Conservation (phyloP, 2,888 invertebrate genomes). For the Drosophila atripex region DNA sequence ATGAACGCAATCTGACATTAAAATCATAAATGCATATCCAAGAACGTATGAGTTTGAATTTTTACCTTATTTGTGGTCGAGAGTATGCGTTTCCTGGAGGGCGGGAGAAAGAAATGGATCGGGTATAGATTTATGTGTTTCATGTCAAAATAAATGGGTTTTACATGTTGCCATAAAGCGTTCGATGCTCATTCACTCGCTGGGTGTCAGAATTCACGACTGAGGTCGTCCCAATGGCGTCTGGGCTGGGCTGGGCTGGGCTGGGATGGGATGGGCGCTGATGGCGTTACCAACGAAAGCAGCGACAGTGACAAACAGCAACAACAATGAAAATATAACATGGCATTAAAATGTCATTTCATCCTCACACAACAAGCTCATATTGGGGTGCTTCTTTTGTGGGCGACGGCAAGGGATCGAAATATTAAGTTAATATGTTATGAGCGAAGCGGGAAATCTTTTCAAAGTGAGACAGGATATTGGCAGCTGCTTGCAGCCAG, state of each 20-base stretch:
- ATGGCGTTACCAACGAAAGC: slow-evolving; percentile 1
- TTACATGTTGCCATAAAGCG: slow-evolving; percentile 67
- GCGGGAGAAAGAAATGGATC: slow-evolving; percentile 65
- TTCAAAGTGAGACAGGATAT: slow-evolving; percentile 51
- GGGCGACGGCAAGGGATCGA: slow-evolving; percentile 9
- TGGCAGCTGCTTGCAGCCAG: slow-evolving; percentile 41
- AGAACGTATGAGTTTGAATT: slow-evolving; percentile 67
- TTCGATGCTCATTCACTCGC: slow-evolving; percentile 29
- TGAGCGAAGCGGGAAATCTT: slow-evolving; percentile 38
- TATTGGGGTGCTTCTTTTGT: slow-evolving; percentile 33
- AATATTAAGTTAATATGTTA: slow-evolving; percentile 58
- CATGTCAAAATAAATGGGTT: slow-evolving; percentile 80
- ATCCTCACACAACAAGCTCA: slow-evolving; percentile 56
- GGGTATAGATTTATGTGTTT: slow-evolving; percentile 75
- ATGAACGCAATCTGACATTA: slow-evolving; percentile 43
- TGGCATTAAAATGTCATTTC: slow-evolving; percentile 75
- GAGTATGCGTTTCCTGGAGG: slow-evolving; percentile 11
- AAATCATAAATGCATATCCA: slow-evolving; percentile 42
- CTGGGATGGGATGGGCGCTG: slow-evolving; percentile 1
- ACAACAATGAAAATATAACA: slow-evolving; percentile 71
- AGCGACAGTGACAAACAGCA: slow-evolving; percentile 50
- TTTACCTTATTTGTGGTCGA: slow-evolving; percentile 50
- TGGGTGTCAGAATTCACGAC: slow-evolving; percentile 9
- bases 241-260: neutral
- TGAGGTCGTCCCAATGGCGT: slow-evolving; percentile 13